A percentile compares a stretch with the other conserved stretches of the same genome.
phyloP scores from a whole-genome alignment of 1,140 invertebrate species.

The Scaptomyza montana region DNA sequence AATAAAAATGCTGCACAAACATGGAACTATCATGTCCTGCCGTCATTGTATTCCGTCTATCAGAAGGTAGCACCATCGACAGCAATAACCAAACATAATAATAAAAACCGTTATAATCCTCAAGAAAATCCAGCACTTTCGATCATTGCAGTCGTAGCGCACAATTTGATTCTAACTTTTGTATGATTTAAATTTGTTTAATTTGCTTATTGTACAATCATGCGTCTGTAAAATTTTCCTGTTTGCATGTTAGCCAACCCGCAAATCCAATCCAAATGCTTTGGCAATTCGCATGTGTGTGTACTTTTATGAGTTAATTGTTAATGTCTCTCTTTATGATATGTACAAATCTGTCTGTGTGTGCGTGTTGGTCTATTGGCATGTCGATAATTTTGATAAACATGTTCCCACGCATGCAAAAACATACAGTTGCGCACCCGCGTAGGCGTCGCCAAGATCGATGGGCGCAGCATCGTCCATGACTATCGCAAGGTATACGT shows the following conservation, averaged over 20 bases:
- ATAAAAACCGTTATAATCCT: conserved; percentile 8
- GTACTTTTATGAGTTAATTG: conserved; percentile 51
- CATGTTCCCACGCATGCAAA: conserved; percentile 20
- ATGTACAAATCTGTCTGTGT: conserved; percentile 3
- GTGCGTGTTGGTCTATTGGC: conserved; percentile 25
- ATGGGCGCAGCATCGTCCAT: conserved; percentile 60
- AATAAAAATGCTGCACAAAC: conserved; percentile 85
- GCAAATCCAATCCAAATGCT: conserved; percentile 16
- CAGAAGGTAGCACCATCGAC: conserved; percentile 88
- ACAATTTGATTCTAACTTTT: conserved; percentile 8
- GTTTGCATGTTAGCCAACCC: conserved; percentile 15
- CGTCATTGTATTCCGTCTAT: conserved; percentile 91
- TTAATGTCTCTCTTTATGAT: conserved; percentile 26
- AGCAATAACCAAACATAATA: conserved; percentile 14
- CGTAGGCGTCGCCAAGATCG: conserved; percentile 58
- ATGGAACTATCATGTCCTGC: conserved; percentile 93
- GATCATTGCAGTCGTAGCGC: conserved; percentile 34
- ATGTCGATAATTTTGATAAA: conserved; percentile 36
- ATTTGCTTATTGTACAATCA: conserved; percentile 7
- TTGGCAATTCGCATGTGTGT: conserved; percentile 38
- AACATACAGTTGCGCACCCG: conserved; percentile 59
- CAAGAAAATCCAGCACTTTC: conserved; percentile 12
- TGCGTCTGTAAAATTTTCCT: too few species aligned
- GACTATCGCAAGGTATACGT: conserved; percentile 72
- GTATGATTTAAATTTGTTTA: conserved; percentile 7